Percentiles rank a stretch among this genome's conserved stretches.
Conservation (phyloP, 2,797 vertebrate species). For the Acanthornis magna region DNA sequence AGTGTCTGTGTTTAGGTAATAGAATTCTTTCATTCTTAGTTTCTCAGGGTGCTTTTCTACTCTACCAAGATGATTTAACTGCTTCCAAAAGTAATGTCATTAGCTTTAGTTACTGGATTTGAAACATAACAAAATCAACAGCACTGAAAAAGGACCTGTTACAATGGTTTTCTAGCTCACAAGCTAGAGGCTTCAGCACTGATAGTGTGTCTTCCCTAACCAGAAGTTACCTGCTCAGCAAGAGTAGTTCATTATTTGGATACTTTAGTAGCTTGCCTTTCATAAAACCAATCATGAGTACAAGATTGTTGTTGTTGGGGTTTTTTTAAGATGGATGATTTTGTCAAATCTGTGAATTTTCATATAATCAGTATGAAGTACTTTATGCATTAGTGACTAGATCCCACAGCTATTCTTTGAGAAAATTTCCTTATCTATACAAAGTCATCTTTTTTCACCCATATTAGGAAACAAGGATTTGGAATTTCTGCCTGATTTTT, state of each 20-base stretch:
- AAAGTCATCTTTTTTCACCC: neutral
- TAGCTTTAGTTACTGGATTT: neutral
- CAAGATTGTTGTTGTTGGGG: neutral
- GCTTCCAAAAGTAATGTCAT: neutral
- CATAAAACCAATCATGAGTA: neutral
- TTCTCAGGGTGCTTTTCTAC: neutral
- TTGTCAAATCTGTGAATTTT: neutral
- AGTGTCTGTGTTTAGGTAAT: neutral
- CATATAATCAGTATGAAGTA: neutral
- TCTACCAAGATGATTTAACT: neutral
- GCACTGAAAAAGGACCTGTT: neutral
- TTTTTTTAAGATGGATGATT: neutral
- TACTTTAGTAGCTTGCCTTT: neutral
- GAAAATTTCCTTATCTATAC: neutral
- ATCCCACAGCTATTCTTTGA: neutral
- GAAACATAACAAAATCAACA: neutral
- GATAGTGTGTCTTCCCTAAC: neutral
- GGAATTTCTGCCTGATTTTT: neutral
- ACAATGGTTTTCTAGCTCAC: neutral
- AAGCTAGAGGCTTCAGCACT: neutral
- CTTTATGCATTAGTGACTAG: neutral
- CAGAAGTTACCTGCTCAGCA: neutral
- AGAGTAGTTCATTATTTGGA: neutral
- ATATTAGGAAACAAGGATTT: neutral
- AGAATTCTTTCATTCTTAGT: neutral